These are phyloP conservation scores for Otis tarda DNA, from an alignment of 2,113 vertebrate species.

Conservation along the genomic window DNA sequence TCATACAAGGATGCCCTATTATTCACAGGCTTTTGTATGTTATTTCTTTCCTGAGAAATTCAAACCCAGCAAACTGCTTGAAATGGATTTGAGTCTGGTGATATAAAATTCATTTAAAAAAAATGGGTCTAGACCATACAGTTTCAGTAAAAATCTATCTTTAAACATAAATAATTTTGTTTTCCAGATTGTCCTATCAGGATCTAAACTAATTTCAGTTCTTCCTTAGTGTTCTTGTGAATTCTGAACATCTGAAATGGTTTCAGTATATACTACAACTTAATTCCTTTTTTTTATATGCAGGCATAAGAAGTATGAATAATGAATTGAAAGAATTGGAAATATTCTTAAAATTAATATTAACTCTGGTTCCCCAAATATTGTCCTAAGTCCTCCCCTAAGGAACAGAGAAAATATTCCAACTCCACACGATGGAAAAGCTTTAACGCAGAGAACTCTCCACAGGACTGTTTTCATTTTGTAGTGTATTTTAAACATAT, in stretches of 20 bases:
- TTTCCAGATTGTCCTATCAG: neutral
- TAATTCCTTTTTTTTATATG: neutral
- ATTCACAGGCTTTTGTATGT: neutral
- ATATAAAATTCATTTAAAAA: neutral
- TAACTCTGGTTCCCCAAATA: conserved; percentile 41
- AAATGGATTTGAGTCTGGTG: neutral
- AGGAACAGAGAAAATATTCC: conserved; percentile 32
- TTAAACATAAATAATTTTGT: neutral
- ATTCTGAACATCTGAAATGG: neutral
- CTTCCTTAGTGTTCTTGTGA: neutral
- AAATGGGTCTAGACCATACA: neutral
- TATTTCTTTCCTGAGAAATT: neutral
- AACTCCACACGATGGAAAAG: neutral
- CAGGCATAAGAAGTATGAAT: neutral
- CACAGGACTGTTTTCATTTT: conserved; percentile 58
- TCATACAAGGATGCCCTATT: neutral
- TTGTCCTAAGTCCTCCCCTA: neutral
- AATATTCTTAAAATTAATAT: conserved; percentile 18
- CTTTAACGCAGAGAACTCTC: conserved; percentile 40
- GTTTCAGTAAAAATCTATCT: neutral
- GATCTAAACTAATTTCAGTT: neutral
- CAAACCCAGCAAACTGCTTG: neutral
- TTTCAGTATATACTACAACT: neutral
- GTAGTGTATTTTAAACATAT: conserved; percentile 53
- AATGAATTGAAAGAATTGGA: conserved; percentile 23